A percentile compares a stretch with the other conserved stretches of the same genome.
Evolutionary conservation across 2,113 vertebrate genomes (phyloP).

Genomic region (Sitta europaea): DNA sequence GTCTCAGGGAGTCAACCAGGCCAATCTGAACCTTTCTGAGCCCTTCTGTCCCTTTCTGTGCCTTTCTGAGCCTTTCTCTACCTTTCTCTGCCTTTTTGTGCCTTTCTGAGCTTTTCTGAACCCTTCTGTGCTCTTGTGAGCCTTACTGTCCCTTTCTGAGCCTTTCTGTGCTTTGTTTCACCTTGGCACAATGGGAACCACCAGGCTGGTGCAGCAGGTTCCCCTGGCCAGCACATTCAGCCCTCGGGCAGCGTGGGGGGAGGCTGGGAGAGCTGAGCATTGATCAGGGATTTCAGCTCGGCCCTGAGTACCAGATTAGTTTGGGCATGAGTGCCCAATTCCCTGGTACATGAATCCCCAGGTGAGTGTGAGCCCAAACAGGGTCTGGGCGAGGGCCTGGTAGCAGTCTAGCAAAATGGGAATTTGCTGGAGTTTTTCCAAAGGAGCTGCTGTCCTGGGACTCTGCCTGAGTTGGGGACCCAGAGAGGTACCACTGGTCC

Average conservation of each 20-base stretch:
- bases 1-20: neutral
- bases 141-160: neutral
- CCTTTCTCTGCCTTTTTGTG: too few relatives aligned
- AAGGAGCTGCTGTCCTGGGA: neutral
- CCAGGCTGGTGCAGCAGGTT: neutral
- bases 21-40: too few relatives aligned
- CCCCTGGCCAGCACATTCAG: neutral
- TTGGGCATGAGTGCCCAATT: neutral
- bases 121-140: neutral
- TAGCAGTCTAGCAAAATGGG: neutral
- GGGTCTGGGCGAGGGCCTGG: fast-evolving
- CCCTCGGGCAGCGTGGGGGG: neutral
- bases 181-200: neutral
- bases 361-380: neutral
- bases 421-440: neutral
- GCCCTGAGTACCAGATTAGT: neutral
- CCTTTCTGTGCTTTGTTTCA: neutral
- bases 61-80: too few relatives aligned
- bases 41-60: neutral
- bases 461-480: neutral
- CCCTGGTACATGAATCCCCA: neutral
- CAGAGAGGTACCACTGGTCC: fast-evolving
- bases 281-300: neutral
- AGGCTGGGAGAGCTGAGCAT: neutral
- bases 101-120: neutral